Evolutionary conservation across 2,797 vertebrate species (phyloP).

Genomic region (Chelon auratus): DNA sequence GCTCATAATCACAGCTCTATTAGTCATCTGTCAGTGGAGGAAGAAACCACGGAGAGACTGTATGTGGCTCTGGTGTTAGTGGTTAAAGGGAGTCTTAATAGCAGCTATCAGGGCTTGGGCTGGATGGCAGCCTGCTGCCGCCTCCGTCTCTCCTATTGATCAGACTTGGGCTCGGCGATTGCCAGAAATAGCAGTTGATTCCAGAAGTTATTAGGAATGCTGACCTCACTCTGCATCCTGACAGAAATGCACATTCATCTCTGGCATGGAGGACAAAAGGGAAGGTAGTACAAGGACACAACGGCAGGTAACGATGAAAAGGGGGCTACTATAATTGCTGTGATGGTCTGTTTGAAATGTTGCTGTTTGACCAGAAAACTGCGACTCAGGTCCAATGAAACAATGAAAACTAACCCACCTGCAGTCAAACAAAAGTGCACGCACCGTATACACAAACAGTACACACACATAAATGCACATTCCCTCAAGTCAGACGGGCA

Average conservation of each 20-base stretch:
- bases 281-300: slow-evolving; percentile 8
- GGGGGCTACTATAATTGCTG: neutral
- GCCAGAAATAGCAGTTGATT: slow-evolving; percentile 70
- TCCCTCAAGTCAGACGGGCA: slow-evolving; percentile 11
- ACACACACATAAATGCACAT: neutral
- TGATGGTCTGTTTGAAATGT: neutral
- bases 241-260: slow-evolving; percentile 47
- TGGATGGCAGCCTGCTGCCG: slow-evolving; percentile 70
- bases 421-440: neutral
- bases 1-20: slow-evolving; percentile 62
- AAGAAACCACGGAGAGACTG: slow-evolving; percentile 67
- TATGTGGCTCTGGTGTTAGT: slow-evolving; percentile 62
- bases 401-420: neutral
- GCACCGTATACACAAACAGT: neutral
- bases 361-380: slow-evolving; percentile 1
- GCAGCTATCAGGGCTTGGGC: slow-evolving; percentile 68
- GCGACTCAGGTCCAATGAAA: slow-evolving; percentile 1
- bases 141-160: slow-evolving; percentile 75
- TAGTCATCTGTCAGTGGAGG: slow-evolving; percentile 62
- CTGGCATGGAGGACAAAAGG: slow-evolving; percentile 34
- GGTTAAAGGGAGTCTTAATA: slow-evolving; percentile 69
- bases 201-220: slow-evolving; percentile 69
- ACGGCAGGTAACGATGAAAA: slow-evolving; percentile 17
- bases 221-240: slow-evolving; percentile 45
- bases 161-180: slow-evolving; percentile 65